Evolutionary conservation across 2,797 vertebrate genomes (phyloP).

Genomic region (Tenualosa ilisha): DNA sequence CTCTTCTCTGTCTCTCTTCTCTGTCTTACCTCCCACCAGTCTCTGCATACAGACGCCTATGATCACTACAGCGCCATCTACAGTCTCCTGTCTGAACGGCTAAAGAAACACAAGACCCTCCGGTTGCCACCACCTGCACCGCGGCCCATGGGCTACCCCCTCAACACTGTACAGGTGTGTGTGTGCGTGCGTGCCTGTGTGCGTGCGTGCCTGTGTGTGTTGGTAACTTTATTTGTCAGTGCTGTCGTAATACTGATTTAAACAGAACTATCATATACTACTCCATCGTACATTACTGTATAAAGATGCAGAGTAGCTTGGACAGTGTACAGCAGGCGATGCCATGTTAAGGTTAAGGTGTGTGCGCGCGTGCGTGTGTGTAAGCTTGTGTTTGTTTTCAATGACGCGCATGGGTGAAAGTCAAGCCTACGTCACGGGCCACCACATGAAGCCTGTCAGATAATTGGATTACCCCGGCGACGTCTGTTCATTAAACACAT

Average conservation of each 20-base stretch:
- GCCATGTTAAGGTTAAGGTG: not conserved
- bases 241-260: not conserved
- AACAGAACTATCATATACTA: too few species aligned
- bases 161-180: conserved; percentile 82
- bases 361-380: conserved; percentile 17
- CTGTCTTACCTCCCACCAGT: conserved; percentile 67
- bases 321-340: too few species aligned
- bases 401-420: not conserved
- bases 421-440: not conserved
- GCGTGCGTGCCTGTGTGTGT: conserved; percentile 6
- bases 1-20: not conserved
- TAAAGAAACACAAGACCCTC: conserved; percentile 93
- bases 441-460: not conserved
- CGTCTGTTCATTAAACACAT: not conserved
- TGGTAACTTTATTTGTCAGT: conserved; percentile 24
- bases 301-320: too few species aligned
- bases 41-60: conserved; percentile 90
- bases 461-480: not conserved
- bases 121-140: conserved; percentile 83
- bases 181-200: not conserved
- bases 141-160: conserved; percentile 81
- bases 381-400: conserved; percentile 4
- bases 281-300: too few species aligned
- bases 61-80: conserved; percentile 99
- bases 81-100: conserved; percentile 93